Evolutionary conservation across 2,797 vertebrate species (phyloP).

Genomic region (Kryptolebias ocellatus): DNA sequence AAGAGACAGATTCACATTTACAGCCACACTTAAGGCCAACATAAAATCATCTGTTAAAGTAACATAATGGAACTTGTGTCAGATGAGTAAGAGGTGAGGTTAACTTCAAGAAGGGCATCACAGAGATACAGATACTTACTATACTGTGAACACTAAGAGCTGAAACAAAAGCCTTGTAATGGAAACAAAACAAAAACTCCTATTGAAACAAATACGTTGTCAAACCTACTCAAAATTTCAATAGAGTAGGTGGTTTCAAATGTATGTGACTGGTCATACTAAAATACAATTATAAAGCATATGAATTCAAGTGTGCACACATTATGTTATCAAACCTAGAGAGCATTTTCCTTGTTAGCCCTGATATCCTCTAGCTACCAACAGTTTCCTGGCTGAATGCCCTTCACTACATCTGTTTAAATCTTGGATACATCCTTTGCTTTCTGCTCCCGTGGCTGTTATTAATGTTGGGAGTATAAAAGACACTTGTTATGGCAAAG

Average conservation of each 20-base stretch:
- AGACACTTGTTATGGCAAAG: slow-evolving; percentile 47
- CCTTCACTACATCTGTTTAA: slow-evolving; percentile 48
- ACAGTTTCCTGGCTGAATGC: slow-evolving; percentile 29
- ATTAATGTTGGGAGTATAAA: slow-evolving; percentile 47
- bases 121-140: no score
- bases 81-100: neutral
- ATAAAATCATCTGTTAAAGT: neutral
- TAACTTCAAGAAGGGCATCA: neutral
- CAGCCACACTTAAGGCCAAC: neutral
- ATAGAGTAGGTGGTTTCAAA: neutral
- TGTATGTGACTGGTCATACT: neutral
- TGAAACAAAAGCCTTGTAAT: no score
- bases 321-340: neutral
- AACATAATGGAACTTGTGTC: neutral
- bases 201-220: no score
- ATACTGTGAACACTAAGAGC: no score
- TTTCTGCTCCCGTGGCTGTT: slow-evolving; percentile 32
- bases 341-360: slow-evolving; percentile 1
- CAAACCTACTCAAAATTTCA: neutral
- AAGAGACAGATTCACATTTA: neutral
- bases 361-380: slow-evolving; percentile 9
- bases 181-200: no score
- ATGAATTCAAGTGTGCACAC: neutral
- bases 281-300: neutral
- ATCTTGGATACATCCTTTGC: slow-evolving; percentile 38